Evolutionary conservation across 2,888 invertebrate species (phyloP), one percentile per base, ranked within the genome.

Genomic region (Drosophila prolongata): DNA sequence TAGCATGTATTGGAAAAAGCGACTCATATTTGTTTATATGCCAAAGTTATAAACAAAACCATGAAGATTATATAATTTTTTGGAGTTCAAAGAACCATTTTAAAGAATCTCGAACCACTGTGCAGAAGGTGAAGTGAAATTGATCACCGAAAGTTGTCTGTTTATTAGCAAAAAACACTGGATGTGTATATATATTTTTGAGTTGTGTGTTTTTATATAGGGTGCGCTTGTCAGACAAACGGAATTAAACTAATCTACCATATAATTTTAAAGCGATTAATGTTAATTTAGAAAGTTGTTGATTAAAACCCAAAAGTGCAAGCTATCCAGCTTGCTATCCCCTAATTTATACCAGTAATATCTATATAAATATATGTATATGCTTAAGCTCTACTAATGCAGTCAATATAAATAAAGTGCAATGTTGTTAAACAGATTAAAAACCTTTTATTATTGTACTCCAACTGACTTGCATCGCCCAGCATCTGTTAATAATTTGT

Each of bases 361-460:
- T 42, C 62, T 46, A 54, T 44, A 59, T 16, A 40, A 46, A 46
- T 54, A 42, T 42, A 53, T 42, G 50, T 70, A 69, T 64, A 38
- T 40, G 49, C 8, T 19, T 79, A 86, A 85, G 86, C 42, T 62
- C 35, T 73, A 88, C 81, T 88, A 88, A 82, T 82, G 60, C 75
- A 82, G 88, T 88, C 88, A 88, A 72, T 72, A 82, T 59, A 66
- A 84, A 88, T 86, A 82, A 82, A 87, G 79, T 82, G 88, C 83
- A 82, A 82, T 79, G 57, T 79, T 82, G 77, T 79, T 79, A 50
- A 77, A 64, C 61, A 60, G 67, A 56, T 43, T 11, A 50, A 10
- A 27, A 30, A 10, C 4, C 30, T 10, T 14, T 16, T n/a, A 38
- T 54, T 40, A 14, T 30, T 30, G 10, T 42, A 11, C 30, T 9